These are phyloP conservation scores for Calliphora vicina DNA, from an alignment of 1,140 invertebrate species.

Conservation along the genomic window DNA sequence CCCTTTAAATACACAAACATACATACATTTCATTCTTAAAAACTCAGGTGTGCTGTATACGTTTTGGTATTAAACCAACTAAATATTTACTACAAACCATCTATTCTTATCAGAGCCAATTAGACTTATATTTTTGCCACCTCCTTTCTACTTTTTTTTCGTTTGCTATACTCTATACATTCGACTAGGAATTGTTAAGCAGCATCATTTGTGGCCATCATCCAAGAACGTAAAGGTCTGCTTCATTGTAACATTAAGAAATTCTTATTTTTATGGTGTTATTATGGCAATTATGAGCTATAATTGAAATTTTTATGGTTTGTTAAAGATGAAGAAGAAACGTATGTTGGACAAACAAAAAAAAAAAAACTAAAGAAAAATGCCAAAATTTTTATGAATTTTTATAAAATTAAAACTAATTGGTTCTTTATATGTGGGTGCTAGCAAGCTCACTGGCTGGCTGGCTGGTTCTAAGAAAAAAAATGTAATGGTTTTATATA, in stretches of 20 bases:
- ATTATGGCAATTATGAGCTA: slow-evolving; percentile 31
- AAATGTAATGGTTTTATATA: background rate
- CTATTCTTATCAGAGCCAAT: slow-evolving; percentile 23
- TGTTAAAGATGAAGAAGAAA: background rate
- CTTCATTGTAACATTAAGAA: slow-evolving; percentile 2
- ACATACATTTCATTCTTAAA: background rate
- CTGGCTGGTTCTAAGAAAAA: background rate
- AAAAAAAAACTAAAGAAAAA: background rate
- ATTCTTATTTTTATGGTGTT: slow-evolving; percentile 34
- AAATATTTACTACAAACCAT: background rate
- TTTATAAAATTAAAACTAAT: slow-evolving; percentile 29
- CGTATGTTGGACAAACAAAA: background rate
- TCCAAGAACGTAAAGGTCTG: background rate
- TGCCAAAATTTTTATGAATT: slow-evolving; percentile 28
- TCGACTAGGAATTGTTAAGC: background rate
- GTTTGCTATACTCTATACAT: background rate
- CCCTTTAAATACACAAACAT: background rate
- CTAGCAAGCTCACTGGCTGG: too few species aligned
- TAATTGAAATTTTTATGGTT: slow-evolving; percentile 33
- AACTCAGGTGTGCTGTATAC: slow-evolving; percentile 20
- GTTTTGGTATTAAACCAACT: too few species aligned
- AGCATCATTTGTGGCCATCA: background rate
- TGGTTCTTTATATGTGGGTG: slow-evolving; percentile 2
- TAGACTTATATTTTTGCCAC: slow-evolving; percentile 29
- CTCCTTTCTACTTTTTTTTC: background rate